These are phyloP conservation scores for Nemotelus nigrinus DNA, from an alignment of 2,888 invertebrate genomes.

Conservation along the genomic window DNA sequence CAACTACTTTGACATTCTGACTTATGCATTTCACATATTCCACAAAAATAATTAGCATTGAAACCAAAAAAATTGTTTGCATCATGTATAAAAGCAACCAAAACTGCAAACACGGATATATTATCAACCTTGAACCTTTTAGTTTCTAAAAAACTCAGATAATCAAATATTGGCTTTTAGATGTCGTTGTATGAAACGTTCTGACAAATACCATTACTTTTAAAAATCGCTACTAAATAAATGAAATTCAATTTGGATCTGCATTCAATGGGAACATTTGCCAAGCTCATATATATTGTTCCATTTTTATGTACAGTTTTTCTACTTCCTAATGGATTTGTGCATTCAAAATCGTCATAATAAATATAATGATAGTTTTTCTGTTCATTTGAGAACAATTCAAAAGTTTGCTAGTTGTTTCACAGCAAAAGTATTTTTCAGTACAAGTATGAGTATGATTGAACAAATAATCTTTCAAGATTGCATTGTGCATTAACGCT, in stretches of 20 bases:
- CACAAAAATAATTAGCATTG: slow-evolving; percentile 9
- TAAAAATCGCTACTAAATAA: not conserved
- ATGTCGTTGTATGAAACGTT: slow-evolving; percentile 8
- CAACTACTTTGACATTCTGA: slow-evolving; percentile 2
- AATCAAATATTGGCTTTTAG: not conserved
- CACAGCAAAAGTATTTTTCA: slow-evolving; percentile 1
- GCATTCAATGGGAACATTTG: not conserved
- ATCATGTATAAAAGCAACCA: slow-evolving; percentile 3
- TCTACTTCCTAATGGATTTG: slow-evolving; percentile 10
- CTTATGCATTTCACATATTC: slow-evolving; percentile 23
- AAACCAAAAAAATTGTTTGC: slow-evolving; percentile 9
- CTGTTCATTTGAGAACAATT: not conserved
- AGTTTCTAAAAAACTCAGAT: slow-evolving; percentile 8
- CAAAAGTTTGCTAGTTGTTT: not conserved
- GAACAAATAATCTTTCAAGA: not conserved
- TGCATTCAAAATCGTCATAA: slow-evolving; percentile 2
- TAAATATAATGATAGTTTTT: not conserved
- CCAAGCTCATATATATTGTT: slow-evolving; percentile 9
- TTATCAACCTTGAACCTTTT: not conserved
- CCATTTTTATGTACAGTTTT: slow-evolving; percentile 12
- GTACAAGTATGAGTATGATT: slow-evolving; percentile 1
- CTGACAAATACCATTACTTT: not conserved
- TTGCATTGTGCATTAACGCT: not conserved
- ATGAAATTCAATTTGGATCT: slow-evolving; percentile 1
- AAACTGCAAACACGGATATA: not conserved